Evolutionary conservation across 2,797 vertebrate genomes (phyloP).

Genomic region (Cossypha dichroa): DNA sequence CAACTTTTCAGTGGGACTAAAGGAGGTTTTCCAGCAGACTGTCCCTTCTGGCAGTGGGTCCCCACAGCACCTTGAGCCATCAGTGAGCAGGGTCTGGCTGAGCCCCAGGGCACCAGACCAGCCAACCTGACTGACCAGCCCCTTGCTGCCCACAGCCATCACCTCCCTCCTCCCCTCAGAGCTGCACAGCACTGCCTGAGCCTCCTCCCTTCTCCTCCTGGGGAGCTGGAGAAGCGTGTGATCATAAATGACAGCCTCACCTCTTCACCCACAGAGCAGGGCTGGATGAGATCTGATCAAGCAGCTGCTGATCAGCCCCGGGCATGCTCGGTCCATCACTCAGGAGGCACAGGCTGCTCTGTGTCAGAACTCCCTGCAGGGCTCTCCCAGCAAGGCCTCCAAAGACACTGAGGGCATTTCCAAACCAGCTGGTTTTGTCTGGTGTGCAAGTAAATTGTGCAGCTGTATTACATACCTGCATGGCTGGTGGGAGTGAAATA

Average conservation of each 20-base stretch:
- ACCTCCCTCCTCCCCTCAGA: background rate
- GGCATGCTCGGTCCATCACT: background rate
- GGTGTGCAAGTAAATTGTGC: fast-evolving
- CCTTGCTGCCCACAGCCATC: fast-evolving
- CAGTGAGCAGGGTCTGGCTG: fast-evolving
- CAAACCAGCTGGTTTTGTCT: background rate
- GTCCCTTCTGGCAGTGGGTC: background rate
- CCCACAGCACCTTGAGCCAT: background rate
- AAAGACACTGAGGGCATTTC: background rate
- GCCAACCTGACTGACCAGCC: background rate
- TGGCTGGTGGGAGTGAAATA: background rate
- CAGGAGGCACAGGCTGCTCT: background rate
- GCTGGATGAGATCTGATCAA: background rate
- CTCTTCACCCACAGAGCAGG: background rate
- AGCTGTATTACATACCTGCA: background rate
- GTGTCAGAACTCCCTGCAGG: fast-evolving
- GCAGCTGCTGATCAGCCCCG: background rate
- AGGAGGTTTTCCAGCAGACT: background rate
- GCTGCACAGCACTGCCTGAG: background rate
- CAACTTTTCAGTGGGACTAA: background rate
- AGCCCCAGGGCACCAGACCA: background rate
- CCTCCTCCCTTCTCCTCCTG: background rate
- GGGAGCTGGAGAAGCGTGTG: background rate
- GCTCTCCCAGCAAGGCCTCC: background rate
- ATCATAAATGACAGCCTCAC: slow-evolving; percentile 20